Conservation (phyloP, 2,888 invertebrate genomes). For the Thelaira solivaga region DNA sequence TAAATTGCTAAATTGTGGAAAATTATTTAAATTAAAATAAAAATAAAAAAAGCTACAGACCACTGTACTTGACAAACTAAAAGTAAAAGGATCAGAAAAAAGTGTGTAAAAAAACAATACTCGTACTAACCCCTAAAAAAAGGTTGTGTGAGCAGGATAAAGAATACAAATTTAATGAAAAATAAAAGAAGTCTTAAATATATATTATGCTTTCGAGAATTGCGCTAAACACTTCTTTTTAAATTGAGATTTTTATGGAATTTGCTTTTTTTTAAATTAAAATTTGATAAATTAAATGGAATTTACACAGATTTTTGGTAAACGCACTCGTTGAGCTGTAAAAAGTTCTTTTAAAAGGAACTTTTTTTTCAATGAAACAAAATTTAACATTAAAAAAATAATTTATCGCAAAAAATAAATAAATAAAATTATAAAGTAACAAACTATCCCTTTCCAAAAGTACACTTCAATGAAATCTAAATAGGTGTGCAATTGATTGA, state of each 20-base stretch:
- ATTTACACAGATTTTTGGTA: neutral
- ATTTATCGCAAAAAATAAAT: too few species aligned
- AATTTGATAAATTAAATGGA: slow-evolving; percentile 17
- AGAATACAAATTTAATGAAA: neutral
- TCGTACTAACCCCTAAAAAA: slow-evolving; percentile 40
- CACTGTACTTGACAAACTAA: slow-evolving; percentile 36
- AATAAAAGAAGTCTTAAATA: slow-evolving; percentile 15
- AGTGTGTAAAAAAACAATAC: slow-evolving; percentile 6
- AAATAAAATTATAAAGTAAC: too few species aligned
- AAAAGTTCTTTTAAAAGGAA: neutral
- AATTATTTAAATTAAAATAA: slow-evolving; percentile 25
- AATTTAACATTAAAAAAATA: neutral
- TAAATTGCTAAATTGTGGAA: slow-evolving; percentile 16
- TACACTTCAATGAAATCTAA: too few species aligned
- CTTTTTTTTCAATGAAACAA: neutral
- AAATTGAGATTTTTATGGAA: too few species aligned
- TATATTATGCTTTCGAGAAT: slow-evolving; percentile 8
- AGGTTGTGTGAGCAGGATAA: neutral
- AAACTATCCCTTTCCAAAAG: too few species aligned
- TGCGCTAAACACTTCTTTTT: too few species aligned
- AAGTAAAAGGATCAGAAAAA: neutral
- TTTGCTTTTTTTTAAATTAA: too few species aligned
- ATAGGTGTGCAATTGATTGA: too few species aligned
- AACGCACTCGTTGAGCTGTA: neutral
- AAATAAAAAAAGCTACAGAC: too few species aligned